Base-by-base conservation (phyloP, 2,797 vertebrate species). In the Peromyscus eremicus region DNA sequence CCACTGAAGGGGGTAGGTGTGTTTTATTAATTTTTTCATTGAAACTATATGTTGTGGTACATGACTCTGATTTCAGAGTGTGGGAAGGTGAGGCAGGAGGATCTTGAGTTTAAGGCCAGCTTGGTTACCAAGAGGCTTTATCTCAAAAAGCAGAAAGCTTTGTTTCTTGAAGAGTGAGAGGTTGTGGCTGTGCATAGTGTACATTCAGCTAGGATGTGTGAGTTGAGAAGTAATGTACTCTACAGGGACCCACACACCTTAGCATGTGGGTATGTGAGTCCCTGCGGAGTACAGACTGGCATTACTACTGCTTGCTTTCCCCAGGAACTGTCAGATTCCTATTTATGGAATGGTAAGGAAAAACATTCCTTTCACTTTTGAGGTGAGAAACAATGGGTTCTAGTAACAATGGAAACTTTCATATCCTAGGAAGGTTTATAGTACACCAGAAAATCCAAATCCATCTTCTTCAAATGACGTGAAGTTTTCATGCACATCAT, bases 401-500 rank as follows among this genome's bases (percentile, higher is more conserved):
- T 93, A 66, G 32, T 52, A 83, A 40, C 0, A 82, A 17, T 64
- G 55, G 34, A 91, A 85, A 16, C 2, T 52, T 97, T n/a, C 79
- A 93, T 68, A 70, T 40, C 16, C 17, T 62, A 91, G 64, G 84
- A 93, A 66, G 21, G 81, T 79, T 85, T 89, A 71, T 73, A 27
- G 46, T 88, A 86, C 57, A 84, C 11, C 29, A 83, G 79, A 89
- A 94, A 32, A 85, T 91, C 40, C 81, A 96, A 60, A 92, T 82
- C 21, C 64, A 19, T 21, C 23, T 66, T 82, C 23, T 77, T 89
- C 12, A 62, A 95, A 75, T 17, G 11, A 75, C 12, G 0, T 92
- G 46, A 91, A 13, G 25, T 96, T 97, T 95, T 77, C 19, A 66
- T 52, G 37, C 12, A 52, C 49, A 60, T 16, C 34, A 29, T 94